These are phyloP conservation scores for Ctenopoma multispine DNA, from an alignment of 2,797 vertebrate genomes.

Conservation along the genomic window DNA sequence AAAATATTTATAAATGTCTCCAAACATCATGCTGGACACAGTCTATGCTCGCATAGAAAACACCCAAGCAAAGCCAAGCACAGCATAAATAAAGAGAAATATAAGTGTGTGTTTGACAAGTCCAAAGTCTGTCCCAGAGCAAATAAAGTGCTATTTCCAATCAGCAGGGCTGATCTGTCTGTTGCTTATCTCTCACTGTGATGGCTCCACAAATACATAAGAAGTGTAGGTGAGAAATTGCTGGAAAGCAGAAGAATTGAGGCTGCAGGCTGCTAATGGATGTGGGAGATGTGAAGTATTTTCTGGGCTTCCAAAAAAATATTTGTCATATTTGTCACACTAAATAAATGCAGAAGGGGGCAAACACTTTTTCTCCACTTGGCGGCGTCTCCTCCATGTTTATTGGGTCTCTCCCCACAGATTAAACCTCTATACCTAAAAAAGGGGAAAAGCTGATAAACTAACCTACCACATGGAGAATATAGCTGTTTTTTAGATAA, in stretches of 20 bases:
- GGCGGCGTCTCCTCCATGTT: conserved; percentile 53
- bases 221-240: conserved; percentile 67
- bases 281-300: conserved; percentile 8
- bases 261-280: conserved; percentile 40
- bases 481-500: conserved; percentile 5
- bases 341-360: too few relatives aligned
- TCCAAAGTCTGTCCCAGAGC: conserved; percentile 65
- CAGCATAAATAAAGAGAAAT: conserved; percentile 75
- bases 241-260: conserved; percentile 51
- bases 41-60: conserved; percentile 38
- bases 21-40: conserved; percentile 38
- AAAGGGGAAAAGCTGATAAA: conserved; percentile 72
- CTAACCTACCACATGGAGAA: conserved; percentile 42
- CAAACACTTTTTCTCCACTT: conserved; percentile 53
- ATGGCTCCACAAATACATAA: conserved; percentile 79
- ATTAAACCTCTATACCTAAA: conserved; percentile 59
- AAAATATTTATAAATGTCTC: conserved; percentile 14
- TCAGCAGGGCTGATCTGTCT: conserved; percentile 69
- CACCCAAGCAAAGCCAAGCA: conserved; percentile 31
- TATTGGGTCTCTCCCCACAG: conserved; percentile 70
- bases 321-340: too few relatives aligned
- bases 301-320: too few relatives aligned
- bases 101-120: conserved; percentile 63
- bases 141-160: conserved; percentile 73
- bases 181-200: conserved; percentile 73